These are phyloP conservation scores for Chydorus sphaericus DNA, from an alignment of 2,888 invertebrate species.

Conservation along the genomic window DNA sequence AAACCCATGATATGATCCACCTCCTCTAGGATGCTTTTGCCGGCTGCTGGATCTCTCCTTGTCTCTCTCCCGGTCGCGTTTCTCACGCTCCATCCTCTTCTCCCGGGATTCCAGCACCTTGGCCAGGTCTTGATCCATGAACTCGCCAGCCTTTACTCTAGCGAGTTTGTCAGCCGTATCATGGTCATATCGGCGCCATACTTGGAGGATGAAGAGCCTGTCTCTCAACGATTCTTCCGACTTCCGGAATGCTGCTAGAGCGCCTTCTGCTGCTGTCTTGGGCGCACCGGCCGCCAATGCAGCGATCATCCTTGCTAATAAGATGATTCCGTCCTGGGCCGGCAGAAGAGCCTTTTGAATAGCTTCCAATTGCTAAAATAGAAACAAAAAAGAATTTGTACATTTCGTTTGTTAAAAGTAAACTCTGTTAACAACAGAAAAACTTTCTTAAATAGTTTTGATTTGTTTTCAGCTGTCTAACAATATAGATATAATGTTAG, in stretches of 20 bases:
- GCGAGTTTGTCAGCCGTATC: background rate
- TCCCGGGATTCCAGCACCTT: conserved; percentile 1
- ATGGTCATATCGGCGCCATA: background rate
- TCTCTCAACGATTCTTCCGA: background rate
- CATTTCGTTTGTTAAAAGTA: no score
- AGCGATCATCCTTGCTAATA: background rate
- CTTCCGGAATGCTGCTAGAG: background rate
- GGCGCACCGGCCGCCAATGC: background rate
- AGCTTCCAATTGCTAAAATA: background rate
- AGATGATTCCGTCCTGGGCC: background rate
- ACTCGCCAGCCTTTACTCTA: background rate
- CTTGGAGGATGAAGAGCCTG: background rate
- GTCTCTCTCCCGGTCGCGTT: background rate
- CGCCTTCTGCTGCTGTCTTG: background rate
- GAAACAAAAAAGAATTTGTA: no score
- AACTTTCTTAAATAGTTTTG: background rate
- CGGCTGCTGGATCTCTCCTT: background rate
- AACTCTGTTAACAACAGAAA: no score
- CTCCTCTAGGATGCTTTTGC: background rate
- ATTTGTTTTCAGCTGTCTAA: background rate
- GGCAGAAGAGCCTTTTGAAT: background rate
- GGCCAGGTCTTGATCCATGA: conserved; percentile 27
- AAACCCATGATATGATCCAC: background rate
- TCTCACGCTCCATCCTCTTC: background rate
- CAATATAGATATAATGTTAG: background rate